Percentiles rank a stretch among this genome's conserved stretches.
Conservation (phyloP, 2,888 invertebrate genomes). For the Podotricha telesiphe region DNA sequence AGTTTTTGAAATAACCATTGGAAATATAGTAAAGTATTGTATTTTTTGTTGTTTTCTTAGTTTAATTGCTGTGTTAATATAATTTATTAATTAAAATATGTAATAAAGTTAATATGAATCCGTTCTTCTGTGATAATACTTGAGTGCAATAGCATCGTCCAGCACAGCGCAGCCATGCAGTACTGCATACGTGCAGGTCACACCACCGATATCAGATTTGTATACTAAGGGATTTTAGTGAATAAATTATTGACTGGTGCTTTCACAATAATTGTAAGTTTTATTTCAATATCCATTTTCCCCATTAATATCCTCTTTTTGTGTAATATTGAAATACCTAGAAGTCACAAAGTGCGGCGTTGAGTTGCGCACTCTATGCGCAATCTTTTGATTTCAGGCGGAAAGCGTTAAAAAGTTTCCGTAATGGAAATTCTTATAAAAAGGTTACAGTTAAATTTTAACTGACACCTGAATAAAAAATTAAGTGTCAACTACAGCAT, state of each 20-base stretch:
- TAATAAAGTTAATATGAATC: neutral
- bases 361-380: too few relatives aligned
- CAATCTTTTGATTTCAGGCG: too few relatives aligned
- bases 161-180: conserved; percentile 39
- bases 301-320: neutral
- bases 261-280: conserved; percentile 80
- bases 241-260: conserved; percentile 84
- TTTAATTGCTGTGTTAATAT: neutral
- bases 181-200: conserved; percentile 39
- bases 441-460: too few relatives aligned
- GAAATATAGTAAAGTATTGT: neutral
- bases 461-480: too few relatives aligned
- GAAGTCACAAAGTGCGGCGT: too few relatives aligned
- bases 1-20: neutral
- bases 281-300: conserved; percentile 56
- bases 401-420: too few relatives aligned
- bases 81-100: neutral
- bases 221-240: conserved; percentile 78
- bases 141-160: conserved; percentile 33
- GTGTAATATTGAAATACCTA: too few relatives aligned
- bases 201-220: conserved; percentile 66
- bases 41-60: neutral
- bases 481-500: too few relatives aligned
- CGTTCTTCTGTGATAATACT: conserved; percentile 33
- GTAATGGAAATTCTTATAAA: too few relatives aligned